Percentiles rank a stretch among this genome's conserved stretches.
phyloP scores from a whole-genome alignment of 2,113 vertebrate genomes.

The Trematomus loennbergii region DNA sequence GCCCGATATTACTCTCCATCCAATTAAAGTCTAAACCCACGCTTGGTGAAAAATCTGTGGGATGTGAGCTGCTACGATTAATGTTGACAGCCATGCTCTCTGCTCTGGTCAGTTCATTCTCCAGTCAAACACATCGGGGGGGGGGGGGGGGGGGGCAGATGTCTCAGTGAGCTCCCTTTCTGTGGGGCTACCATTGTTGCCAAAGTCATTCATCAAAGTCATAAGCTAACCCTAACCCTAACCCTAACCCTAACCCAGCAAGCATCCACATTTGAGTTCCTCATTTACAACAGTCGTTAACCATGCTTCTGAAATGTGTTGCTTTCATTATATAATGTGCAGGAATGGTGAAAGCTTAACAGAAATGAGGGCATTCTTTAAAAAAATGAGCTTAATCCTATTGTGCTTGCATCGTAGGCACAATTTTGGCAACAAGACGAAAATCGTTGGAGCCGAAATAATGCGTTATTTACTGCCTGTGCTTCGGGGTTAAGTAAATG shows the following conservation, averaged over 20 bases:
- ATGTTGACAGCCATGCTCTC: slow-evolving; percentile 27
- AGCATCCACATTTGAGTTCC: background rate
- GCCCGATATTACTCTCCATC: slow-evolving; percentile 75
- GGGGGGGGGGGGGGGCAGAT: background rate
- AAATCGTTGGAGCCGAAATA: no score
- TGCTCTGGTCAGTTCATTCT: slow-evolving; percentile 40
- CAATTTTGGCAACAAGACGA: background rate
- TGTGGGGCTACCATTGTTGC: background rate
- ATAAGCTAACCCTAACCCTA: background rate
- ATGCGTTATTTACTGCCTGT: no score
- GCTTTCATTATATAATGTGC: background rate
- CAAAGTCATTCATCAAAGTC: slow-evolving; percentile 1
- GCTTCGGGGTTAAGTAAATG: no score
- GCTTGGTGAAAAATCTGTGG: slow-evolving; percentile 24
- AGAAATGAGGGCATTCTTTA: background rate
- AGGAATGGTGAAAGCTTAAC: background rate
- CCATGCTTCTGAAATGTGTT: background rate
- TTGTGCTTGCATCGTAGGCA: background rate
- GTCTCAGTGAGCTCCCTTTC: slow-evolving; percentile 10
- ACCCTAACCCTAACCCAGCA: background rate
- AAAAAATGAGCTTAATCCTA: background rate
- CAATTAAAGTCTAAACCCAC: slow-evolving; percentile 73
- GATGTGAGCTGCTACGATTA: slow-evolving; percentile 28
- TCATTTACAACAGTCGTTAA: background rate
- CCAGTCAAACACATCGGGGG: slow-evolving; percentile 22